These are phyloP conservation scores for Sminthurides aquaticus DNA, from an alignment of 2,888 invertebrate genomes.

Conservation along the genomic window DNA sequence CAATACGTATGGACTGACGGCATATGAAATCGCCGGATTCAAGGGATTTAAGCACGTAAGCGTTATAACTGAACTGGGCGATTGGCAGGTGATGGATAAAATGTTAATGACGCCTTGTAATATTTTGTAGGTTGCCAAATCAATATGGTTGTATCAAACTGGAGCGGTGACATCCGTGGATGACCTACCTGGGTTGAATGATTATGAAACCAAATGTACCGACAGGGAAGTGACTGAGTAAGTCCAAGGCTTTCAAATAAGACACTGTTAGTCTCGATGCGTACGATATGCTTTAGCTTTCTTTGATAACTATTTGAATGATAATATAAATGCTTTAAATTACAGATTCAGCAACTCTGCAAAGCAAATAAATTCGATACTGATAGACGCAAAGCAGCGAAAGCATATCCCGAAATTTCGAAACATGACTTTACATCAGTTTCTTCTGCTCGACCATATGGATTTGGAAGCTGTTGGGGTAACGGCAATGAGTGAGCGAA, in stretches of 20 bases:
- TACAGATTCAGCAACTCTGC: neutral
- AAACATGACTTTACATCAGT: slow-evolving; percentile 19
- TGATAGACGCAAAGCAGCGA: slow-evolving; percentile 16
- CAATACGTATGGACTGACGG: slow-evolving; percentile 15
- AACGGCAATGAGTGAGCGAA: slow-evolving; percentile 21
- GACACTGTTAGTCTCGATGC: too few species aligned
- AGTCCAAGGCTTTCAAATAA: neutral
- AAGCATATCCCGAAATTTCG: slow-evolving; percentile 25
- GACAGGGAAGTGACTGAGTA: neutral
- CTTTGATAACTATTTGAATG: too few species aligned
- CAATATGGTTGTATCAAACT: neutral
- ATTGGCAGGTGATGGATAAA: neutral
- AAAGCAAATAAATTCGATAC: slow-evolving; percentile 15
- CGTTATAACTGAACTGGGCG: neutral
- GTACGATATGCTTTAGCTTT: too few species aligned
- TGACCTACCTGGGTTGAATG: too few species aligned
- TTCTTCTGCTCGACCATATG: slow-evolving; percentile 25
- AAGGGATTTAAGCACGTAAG: slow-evolving; percentile 15
- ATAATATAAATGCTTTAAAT: too few species aligned
- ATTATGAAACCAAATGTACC: neutral
- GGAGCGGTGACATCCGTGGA: neutral
- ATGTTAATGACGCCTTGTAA: neutral
- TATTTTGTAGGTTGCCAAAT: neutral
- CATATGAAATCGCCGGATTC: slow-evolving; percentile 25
- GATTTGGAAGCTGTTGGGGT: slow-evolving; percentile 27